A percentile compares a stretch with the other conserved stretches of the same genome.
phyloP scores from a whole-genome alignment of 2,888 invertebrate species.

The Tenthredo distinguenda region DNA sequence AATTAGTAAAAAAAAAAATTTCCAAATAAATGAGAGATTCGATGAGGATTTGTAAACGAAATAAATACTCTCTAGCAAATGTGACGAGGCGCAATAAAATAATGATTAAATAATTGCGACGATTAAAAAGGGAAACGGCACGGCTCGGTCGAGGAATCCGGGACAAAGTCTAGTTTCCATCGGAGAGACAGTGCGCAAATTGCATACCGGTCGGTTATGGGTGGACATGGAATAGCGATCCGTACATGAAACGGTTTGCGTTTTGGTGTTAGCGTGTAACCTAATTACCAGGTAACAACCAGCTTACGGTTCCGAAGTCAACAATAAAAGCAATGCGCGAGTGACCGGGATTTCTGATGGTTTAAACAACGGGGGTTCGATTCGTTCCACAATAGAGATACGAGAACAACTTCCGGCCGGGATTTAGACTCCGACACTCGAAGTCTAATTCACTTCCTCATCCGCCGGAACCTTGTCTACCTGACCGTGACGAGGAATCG shows the following conservation, averaged over 20 bases:
- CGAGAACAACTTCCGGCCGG: constrained; percentile 13
- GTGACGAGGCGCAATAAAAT: too few relatives aligned
- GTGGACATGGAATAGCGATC: background rate
- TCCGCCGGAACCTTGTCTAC: constrained; percentile 41
- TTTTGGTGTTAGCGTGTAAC: constrained; percentile 32
- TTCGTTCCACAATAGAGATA: constrained; percentile 23
- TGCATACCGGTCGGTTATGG: background rate
- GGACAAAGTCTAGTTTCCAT: constrained; percentile 30
- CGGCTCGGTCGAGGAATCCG: constrained; percentile 1
- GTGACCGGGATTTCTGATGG: constrained; percentile 27
- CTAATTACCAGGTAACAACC: constrained; percentile 11
- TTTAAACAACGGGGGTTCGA: constrained; percentile 17
- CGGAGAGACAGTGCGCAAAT: background rate
- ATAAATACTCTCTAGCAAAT: background rate
- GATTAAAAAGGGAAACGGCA: constrained; percentile 31
- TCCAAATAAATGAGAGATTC: background rate
- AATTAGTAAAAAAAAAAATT: background rate
- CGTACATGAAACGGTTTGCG: background rate
- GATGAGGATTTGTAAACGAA: background rate
- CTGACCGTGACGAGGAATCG: constrained; percentile 36
- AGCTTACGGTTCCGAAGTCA: background rate
- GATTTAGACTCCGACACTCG: background rate
- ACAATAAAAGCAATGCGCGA: constrained; percentile 26
- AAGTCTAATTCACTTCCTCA: constrained; percentile 46
- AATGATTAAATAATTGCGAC: constrained; percentile 3